Percentiles rank a stretch among this genome's conserved stretches.
Conservation (phyloP, 2,113 vertebrate species). For the Larimichthys polyactis region DNA sequence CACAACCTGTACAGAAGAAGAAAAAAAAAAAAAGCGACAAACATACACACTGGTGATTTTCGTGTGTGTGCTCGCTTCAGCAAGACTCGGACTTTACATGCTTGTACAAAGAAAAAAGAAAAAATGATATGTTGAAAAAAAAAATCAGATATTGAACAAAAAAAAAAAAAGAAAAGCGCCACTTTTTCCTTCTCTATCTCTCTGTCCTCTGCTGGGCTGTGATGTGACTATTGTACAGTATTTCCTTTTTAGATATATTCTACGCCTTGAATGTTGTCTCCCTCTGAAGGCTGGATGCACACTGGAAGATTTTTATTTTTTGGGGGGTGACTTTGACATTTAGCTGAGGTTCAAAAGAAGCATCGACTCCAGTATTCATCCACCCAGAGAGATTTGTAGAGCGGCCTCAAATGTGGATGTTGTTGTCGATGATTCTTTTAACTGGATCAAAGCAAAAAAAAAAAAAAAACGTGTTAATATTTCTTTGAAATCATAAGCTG, state of each 20-base stretch:
- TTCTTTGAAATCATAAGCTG: constrained; percentile 22
- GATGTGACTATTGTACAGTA: constrained; percentile 84
- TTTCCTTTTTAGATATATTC: constrained; percentile 82
- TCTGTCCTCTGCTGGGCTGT: constrained; percentile 76
- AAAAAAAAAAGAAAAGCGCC: constrained; percentile 53
- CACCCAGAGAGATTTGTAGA: background rate
- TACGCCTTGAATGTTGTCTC: constrained; percentile 83
- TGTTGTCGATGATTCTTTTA: background rate
- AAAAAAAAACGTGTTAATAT: background rate
- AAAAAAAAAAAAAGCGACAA: constrained; percentile 13
- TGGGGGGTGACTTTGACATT: background rate
- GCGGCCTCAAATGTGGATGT: background rate
- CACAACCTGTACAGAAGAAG: constrained; percentile 60
- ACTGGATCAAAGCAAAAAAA: constrained; percentile 23
- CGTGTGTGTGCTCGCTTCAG: constrained; percentile 48
- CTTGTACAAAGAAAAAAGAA: constrained; percentile 78
- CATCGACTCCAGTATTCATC: background rate
- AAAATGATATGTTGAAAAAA: constrained; percentile 51
- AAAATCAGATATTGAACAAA: constrained; percentile 62
- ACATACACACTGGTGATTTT: constrained; percentile 52
- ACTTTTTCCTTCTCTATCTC: constrained; percentile 58
- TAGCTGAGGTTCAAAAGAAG: background rate
- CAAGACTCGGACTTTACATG: constrained; percentile 59
- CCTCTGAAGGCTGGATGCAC: constrained; percentile 72
- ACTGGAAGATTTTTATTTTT: constrained; percentile 48